A percentile compares a stretch with the other conserved stretches of the same genome.
These are phyloP conservation scores for Sciurus carolinensis DNA, from an alignment of 2,797 vertebrate species.

Conservation along the genomic window DNA sequence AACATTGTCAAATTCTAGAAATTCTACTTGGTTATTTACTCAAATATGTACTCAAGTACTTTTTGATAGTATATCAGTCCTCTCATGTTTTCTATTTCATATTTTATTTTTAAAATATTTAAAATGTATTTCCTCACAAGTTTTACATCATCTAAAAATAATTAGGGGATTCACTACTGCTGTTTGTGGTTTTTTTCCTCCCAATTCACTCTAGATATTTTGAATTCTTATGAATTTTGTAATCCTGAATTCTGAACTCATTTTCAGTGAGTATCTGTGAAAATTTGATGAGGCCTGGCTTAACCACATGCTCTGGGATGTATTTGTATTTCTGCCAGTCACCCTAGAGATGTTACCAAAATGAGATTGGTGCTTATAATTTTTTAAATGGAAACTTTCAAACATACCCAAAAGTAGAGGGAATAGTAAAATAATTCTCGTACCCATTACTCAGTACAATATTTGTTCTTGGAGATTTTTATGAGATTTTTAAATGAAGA, in stretches of 20 bases:
- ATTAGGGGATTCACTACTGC: background rate
- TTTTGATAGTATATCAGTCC: background rate
- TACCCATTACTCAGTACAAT: background rate
- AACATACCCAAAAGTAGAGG: background rate
- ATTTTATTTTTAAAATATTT: slow-evolving; percentile 7
- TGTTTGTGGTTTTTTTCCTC: background rate
- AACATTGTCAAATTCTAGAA: background rate
- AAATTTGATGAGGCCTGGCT: background rate
- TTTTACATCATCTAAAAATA: background rate
- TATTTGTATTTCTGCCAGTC: background rate
- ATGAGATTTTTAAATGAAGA: slow-evolving; percentile 16
- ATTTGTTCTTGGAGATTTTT: background rate
- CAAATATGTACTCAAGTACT: background rate
- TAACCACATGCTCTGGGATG: background rate
- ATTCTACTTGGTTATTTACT: background rate
- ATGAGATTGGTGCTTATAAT: background rate
- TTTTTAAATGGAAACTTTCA: slow-evolving; percentile 7
- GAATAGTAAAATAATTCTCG: slow-evolving; percentile 12
- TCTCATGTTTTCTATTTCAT: background rate
- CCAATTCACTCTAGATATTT: background rate
- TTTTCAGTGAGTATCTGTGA: background rate
- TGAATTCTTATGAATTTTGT: slow-evolving; percentile 13
- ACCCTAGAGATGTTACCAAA: background rate
- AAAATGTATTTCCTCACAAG: background rate
- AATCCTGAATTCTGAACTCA: slow-evolving; percentile 29